Evolutionary conservation across 2,797 vertebrate species (phyloP).

Genomic region (Pempheris klunzingeri): DNA sequence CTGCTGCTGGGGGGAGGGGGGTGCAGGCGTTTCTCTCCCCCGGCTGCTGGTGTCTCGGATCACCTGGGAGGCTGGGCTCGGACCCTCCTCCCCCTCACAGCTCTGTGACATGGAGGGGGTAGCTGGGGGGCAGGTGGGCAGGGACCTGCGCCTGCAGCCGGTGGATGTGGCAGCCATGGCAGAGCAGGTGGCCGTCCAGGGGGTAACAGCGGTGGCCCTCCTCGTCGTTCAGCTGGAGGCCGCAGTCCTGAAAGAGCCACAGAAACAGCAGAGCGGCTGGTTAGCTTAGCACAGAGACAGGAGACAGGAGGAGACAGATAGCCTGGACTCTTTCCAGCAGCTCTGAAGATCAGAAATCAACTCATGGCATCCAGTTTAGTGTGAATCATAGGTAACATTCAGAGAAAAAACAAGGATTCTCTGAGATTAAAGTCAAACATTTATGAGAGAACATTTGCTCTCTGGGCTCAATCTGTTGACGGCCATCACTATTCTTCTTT

Average conservation of each 20-base stretch:
- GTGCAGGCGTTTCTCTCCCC: not conserved
- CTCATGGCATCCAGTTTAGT: too few species aligned
- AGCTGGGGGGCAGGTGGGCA: slow-evolving; percentile 85
- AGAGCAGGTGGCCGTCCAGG: slow-evolving; percentile 94
- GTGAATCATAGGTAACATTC: too few species aligned
- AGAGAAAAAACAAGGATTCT: too few species aligned
- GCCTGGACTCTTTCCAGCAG: not conserved
- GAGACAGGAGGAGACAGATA: too few species aligned
- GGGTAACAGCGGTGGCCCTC: slow-evolving; percentile 98
- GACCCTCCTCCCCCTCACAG: slow-evolving; percentile 84
- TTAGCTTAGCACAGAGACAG: slow-evolving; percentile 4
- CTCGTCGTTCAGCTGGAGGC: slow-evolving; percentile 96
- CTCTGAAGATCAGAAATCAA: not conserved
- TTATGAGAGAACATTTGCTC: too few species aligned
- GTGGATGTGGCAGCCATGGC: slow-evolving; percentile 95
- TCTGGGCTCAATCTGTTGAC: too few species aligned
- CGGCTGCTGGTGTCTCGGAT: slow-evolving; percentile 50
- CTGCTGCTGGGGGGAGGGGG: slow-evolving; percentile 35
- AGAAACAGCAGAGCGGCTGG: not conserved
- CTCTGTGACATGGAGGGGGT: slow-evolving; percentile 95
- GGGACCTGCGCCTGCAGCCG: slow-evolving; percentile 88
- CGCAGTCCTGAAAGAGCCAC: slow-evolving; percentile 88
- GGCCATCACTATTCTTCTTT: too few species aligned
- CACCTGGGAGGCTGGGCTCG: slow-evolving; percentile 47
- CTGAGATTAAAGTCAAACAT: too few species aligned